Evolutionary conservation across 2,888 invertebrate species (phyloP).

Genomic region (Watsonalla binaria): DNA sequence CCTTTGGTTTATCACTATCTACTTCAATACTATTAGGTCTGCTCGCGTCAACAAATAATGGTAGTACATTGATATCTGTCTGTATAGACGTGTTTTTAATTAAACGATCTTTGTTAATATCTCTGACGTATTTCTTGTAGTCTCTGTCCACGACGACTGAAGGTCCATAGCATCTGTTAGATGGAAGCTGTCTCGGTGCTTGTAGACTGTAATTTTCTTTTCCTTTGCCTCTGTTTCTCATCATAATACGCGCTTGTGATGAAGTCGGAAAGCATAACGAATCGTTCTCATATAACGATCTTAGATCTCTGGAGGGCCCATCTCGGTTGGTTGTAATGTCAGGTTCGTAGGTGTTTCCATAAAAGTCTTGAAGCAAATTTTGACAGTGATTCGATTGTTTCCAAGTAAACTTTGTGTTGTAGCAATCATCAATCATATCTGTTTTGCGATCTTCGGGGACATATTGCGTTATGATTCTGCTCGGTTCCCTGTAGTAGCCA

Average conservation of each 20-base stretch:
- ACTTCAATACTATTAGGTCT: background rate
- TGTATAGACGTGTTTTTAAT: slow-evolving; percentile 12
- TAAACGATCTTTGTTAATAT: background rate
- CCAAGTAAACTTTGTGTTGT: slow-evolving; percentile 20
- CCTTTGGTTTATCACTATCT: slow-evolving; percentile 1
- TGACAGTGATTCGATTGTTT: slow-evolving; percentile 25
- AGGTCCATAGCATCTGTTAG: slow-evolving; percentile 13
- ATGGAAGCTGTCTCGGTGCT: slow-evolving; percentile 4
- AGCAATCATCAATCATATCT: slow-evolving; percentile 30
- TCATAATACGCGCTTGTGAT: slow-evolving; percentile 35
- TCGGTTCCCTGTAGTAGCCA: slow-evolving; percentile 10
- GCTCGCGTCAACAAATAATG: background rate
- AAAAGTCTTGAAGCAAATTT: slow-evolving; percentile 33
- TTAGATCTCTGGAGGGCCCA: background rate
- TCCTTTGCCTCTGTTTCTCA: slow-evolving; percentile 9
- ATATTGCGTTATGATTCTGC: slow-evolving; percentile 8
- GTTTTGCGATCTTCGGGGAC: slow-evolving; percentile 14
- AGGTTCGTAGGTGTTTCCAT: slow-evolving; percentile 10
- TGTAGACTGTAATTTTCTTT: slow-evolving; percentile 9
- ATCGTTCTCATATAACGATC: slow-evolving; percentile 17
- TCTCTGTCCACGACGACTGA: slow-evolving; percentile 22
- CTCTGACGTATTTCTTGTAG: background rate
- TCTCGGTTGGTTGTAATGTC: background rate
- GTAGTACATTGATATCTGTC: slow-evolving; percentile 8
- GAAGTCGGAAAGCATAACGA: slow-evolving; percentile 39